phyloP scores from a whole-genome alignment of 2,113 vertebrate species.

The Cariama cristata region DNA sequence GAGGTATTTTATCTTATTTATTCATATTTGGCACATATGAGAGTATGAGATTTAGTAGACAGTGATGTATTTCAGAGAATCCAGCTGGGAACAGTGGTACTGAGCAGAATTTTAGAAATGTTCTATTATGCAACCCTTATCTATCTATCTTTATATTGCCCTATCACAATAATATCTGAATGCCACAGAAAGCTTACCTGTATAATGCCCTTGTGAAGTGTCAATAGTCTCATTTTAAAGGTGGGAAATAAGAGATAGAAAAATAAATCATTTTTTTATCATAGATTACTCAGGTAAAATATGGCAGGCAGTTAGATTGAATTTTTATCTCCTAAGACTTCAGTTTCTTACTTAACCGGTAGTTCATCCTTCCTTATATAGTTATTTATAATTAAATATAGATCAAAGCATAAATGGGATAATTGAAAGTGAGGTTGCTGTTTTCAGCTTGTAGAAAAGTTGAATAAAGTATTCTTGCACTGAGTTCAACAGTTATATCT shows the following conservation, averaged over 20 bases:
- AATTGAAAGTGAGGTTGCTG: neutral
- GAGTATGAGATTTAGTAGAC: neutral
- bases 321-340: neutral
- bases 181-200: neutral
- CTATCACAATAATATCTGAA: neutral
- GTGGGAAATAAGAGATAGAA: neutral
- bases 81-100: neutral
- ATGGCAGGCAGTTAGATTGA: neutral
- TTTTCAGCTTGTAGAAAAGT: neutral
- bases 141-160: neutral
- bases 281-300: neutral
- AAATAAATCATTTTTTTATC: neutral
- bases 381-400: neutral
- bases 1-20: neutral
- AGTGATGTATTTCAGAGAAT: neutral
- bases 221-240: neutral
- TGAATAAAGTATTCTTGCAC: neutral
- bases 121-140: neutral
- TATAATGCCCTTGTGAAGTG: neutral
- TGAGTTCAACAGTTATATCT: neutral
- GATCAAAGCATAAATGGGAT: neutral
- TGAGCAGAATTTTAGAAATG: neutral
- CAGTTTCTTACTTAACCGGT: neutral
- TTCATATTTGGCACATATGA: neutral
- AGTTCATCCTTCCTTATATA: neutral